Base-by-base conservation (phyloP, 1,140 invertebrate species). In the Anoplophora glabripennis region DNA sequence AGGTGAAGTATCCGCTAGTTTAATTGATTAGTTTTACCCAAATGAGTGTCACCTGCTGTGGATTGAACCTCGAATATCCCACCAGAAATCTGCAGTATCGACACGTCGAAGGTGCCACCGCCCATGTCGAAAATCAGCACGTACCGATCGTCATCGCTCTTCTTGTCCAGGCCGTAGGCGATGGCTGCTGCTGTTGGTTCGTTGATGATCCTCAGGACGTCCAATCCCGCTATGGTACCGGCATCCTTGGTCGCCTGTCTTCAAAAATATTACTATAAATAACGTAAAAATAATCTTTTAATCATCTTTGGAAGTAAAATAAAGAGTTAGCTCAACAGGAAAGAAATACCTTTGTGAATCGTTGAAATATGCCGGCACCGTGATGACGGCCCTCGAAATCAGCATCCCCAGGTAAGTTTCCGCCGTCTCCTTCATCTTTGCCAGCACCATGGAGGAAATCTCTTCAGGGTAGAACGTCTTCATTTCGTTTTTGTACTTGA, bases 381-480 rank as follows among this genome's bases (percentile, higher is more conserved):
- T 81, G 34, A 80, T 76, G 0, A 85, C 75, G 5, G 77, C 78
- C 35, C 74, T 75, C 1, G 69, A 64, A 8, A 69, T 58, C 58
- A 12, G 76, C 5, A 56, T 59, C 17, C 78, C 78, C 9, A 80
- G 57, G 57, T 73, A 79, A 4, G 71, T 66, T 64, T 80, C 78
- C 5, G 80, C 78, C 5, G 79, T 86, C 72, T 90, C 86, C 64
- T 85, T 87, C 88, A 90, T 89, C 71, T 90, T 93, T 9, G 80
- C 82, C 54, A 94, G 72, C 4, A 94, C 85, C 90, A 94, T 94
- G 0, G 90, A 89, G 46, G 83, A 84, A 54, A 88, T 82, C 77
- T 89, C 86, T 75, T 89, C 85, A 0, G 85, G 83, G 47, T 77
- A 79, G 71, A 86, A 87, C 5, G 65, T 72, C 61, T 81, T 84